A percentile compares a stretch with the other conserved stretches of the same genome.
Conservation (phyloP, 2,113 vertebrate species). For the Riparia riparia region DNA sequence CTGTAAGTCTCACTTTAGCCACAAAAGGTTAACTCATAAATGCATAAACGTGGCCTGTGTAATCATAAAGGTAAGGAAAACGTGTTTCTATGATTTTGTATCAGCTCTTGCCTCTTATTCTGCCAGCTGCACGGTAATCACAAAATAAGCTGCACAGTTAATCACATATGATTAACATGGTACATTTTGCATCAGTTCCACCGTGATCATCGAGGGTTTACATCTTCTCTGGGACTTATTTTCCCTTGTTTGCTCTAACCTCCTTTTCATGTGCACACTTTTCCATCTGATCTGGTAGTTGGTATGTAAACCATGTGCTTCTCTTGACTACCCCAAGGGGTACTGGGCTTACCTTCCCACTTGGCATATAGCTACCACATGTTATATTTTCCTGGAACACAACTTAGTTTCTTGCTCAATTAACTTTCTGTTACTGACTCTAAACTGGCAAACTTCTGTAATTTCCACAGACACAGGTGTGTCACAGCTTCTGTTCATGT, state of each 20-base stretch:
- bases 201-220: accelerated
- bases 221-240: neutral
- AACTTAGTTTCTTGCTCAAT: neutral
- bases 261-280: neutral
- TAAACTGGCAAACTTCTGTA: neutral
- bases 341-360: neutral
- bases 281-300: neutral
- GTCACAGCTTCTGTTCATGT: neutral
- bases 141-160: neutral
- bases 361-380: neutral
- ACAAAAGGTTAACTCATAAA: neutral
- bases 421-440: neutral
- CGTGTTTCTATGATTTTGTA: neutral
- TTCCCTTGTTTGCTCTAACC: neutral
- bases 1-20: neutral
- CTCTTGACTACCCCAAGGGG: neutral
- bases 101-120: neutral
- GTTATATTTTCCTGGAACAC: neutral
- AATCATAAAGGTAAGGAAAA: neutral
- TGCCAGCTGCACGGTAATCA: neutral
- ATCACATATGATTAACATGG: neutral
- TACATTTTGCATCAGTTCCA: neutral
- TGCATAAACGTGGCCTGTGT: neutral
- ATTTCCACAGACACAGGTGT: neutral
- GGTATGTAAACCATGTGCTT: neutral